Conservation (phyloP, 2,888 invertebrate species). For the Steromphala cineraria region DNA sequence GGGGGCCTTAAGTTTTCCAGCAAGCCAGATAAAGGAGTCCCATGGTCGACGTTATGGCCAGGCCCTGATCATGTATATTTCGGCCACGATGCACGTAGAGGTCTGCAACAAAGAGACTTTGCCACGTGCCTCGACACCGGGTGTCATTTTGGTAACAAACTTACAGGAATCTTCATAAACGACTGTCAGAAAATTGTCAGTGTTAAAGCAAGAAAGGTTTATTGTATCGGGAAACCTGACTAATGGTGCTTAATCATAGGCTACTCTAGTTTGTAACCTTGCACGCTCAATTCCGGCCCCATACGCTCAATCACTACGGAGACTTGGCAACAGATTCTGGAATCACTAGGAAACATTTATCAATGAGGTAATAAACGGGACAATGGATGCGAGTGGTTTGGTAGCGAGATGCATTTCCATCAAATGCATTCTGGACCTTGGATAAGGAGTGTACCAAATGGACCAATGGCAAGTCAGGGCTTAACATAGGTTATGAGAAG, state of each 20-base stretch:
- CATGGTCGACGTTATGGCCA: slow-evolving; percentile 71
- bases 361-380: too few species aligned
- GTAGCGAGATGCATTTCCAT: too few species aligned
- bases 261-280: too few species aligned
- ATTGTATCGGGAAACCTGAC: slow-evolving; percentile 5
- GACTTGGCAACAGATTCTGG: too few species aligned
- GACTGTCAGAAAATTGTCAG: not conserved
- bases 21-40: slow-evolving; percentile 52
- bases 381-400: too few species aligned
- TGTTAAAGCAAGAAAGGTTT: not conserved
- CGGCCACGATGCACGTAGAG: slow-evolving; percentile 74
- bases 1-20: slow-evolving; percentile 45
- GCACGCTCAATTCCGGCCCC: too few species aligned
- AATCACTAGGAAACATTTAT: too few species aligned
- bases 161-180: slow-evolving; percentile 64
- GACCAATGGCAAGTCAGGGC: too few species aligned
- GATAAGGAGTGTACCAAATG: too few species aligned
- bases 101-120: slow-evolving; percentile 59
- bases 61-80: slow-evolving; percentile 75
- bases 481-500: too few species aligned
- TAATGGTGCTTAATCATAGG: not conserved
- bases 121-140: slow-evolving; percentile 76
- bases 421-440: too few species aligned
- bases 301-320: too few species aligned
- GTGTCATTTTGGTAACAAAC: slow-evolving; percentile 70